Conservation (phyloP, 2,888 invertebrate genomes). For the Hirtodrosophila histrioides region DNA sequence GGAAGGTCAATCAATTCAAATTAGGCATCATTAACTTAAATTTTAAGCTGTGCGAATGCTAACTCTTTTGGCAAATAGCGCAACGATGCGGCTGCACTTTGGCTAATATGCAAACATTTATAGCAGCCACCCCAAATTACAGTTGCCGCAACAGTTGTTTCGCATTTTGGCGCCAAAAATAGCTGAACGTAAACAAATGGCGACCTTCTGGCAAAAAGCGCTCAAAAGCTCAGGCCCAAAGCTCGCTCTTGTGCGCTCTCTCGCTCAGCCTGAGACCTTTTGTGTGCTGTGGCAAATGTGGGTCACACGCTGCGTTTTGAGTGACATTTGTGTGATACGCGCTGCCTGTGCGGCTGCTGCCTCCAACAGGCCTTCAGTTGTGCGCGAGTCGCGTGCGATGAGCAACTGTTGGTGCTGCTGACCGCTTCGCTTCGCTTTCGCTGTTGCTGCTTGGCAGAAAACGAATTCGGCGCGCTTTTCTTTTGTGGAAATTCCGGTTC, state of each 20-base stretch:
- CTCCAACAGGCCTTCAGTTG: conserved; percentile 26
- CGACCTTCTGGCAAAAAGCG: conserved; percentile 24
- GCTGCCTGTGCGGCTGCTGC: background rate
- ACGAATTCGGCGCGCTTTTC: conserved; percentile 54
- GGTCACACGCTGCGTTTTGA: conserved; percentile 72
- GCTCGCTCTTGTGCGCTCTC: conserved; percentile 5
- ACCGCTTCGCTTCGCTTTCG: conserved; percentile 3
- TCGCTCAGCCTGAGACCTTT: conserved; percentile 13
- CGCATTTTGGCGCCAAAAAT: conserved; percentile 74
- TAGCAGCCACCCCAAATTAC: conserved; percentile 21
- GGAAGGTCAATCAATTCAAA: too few species aligned
- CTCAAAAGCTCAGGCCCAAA: conserved; percentile 30
- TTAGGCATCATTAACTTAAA: too few species aligned
- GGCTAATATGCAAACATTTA: conserved; percentile 31
- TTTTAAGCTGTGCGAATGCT: too few species aligned
- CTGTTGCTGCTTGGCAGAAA: conserved; percentile 21
- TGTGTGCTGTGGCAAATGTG: conserved; percentile 55
- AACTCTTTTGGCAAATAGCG: background rate
- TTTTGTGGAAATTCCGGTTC: conserved; percentile 51
- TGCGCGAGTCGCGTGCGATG: conserved; percentile 31
- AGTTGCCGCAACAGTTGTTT: conserved; percentile 67
- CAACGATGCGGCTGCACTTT: conserved; percentile 30
- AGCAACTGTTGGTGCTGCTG: conserved; percentile 11
- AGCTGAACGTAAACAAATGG: conserved; percentile 66
- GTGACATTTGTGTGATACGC: conserved; percentile 35